Evolutionary conservation across 2,888 invertebrate genomes (phyloP), one percentile per base, ranked within the genome.

Genomic region (Cheilosia urbana): DNA sequence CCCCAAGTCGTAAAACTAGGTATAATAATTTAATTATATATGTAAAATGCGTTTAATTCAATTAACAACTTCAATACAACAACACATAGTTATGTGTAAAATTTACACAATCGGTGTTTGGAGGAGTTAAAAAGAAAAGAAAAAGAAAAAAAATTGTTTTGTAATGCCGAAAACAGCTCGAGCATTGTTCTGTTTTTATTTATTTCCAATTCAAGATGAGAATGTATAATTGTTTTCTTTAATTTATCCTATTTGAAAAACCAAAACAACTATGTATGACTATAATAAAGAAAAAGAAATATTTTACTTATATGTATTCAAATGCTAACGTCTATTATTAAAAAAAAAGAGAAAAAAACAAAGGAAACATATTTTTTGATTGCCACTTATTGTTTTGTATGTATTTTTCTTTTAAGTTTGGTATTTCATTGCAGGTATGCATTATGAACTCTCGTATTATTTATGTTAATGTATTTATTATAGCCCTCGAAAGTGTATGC

Each of bases 251-350:
- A 17, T 62, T 37, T 75, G 2, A 40, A 58, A 11, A 49, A 47
- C 17, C 30, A 42, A 45, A 19, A 66, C n/a, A 66, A 76, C 40
- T 77, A 77, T 77, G 66, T 77, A 77, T 77, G 53, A 55, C 27
- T 47, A 51, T 34, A 77, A 77, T 77, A 77, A 77, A 77, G 68
- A 62, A 51, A 34, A 57, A 75, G 24, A 51, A 30, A 68, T 76
- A 66, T 76, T 53, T 57, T 53, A 77, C 51, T 62, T 68, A 51
- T 55, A 62, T 45, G 53, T 69, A 68, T 75, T 45, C n/a, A 45
- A 21, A 47, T 47, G 6, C 30, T 40, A 51, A 73, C 45, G 37
- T 57, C 40, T 62, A 49, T 55, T 47, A 51, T 42, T 51, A 19
- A 3, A 19, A 21, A 49, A 19, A 11, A 19, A 3, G 15, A 21